These are phyloP conservation scores for Dione vanillae DNA, from an alignment of 2,888 invertebrate species.

Conservation along the genomic window DNA sequence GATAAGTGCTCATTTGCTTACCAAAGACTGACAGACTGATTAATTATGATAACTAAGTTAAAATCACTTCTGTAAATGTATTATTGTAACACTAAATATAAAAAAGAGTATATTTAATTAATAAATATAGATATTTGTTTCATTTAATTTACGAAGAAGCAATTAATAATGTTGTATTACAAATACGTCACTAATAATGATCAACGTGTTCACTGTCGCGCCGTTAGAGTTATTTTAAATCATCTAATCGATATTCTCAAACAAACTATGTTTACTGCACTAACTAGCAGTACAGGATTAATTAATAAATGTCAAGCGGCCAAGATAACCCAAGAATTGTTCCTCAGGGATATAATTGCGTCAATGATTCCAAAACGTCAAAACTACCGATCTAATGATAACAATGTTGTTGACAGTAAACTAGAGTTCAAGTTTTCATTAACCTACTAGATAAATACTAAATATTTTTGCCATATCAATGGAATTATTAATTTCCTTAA, in stretches of 20 bases:
- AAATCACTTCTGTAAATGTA: not conserved
- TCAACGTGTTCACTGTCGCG: constrained; percentile 30
- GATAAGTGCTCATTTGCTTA: too few relatives aligned
- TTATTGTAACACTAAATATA: not conserved
- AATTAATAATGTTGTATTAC: not conserved
- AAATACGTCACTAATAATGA: not conserved
- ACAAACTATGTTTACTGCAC: constrained; percentile 35
- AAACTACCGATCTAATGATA: constrained; percentile 56
- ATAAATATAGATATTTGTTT: not conserved
- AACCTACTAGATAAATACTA: constrained; percentile 57
- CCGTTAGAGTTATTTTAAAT: constrained; percentile 38
- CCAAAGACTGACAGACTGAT: not conserved
- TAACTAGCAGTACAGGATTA: constrained; percentile 54
- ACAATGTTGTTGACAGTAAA: constrained; percentile 61
- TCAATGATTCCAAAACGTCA: constrained; percentile 63
- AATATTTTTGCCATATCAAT: constrained; percentile 42
- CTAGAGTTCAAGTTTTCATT: constrained; percentile 66
- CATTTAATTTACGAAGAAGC: not conserved
- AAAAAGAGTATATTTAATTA: not conserved
- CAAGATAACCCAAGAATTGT: constrained; percentile 67
- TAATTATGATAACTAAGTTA: too few relatives aligned
- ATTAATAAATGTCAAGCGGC: constrained; percentile 60
- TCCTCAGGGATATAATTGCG: constrained; percentile 65
- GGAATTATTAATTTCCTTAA: constrained; percentile 44
- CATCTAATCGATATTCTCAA: constrained; percentile 34